Evolutionary conservation across 2,888 invertebrate genomes (phyloP).

Genomic region (Choristoneura rosaceana): DNA sequence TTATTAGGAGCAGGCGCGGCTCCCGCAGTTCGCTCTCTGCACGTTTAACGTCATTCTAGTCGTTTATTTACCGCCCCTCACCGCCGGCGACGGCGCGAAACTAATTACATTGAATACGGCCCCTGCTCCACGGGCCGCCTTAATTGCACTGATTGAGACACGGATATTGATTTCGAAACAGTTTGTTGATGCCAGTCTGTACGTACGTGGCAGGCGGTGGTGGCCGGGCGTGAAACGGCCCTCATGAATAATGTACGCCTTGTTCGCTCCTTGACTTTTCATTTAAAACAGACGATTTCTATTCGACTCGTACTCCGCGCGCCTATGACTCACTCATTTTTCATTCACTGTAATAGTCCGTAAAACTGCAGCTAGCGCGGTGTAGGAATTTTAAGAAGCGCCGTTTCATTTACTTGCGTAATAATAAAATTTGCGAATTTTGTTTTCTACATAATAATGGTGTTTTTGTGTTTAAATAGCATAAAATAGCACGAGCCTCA

Average conservation of each 20-base stretch:
- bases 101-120: constrained; percentile 77
- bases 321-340: constrained; percentile 83
- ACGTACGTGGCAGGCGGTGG: constrained; percentile 50
- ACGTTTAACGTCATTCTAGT: constrained; percentile 61
- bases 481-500: not conserved
- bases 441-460: constrained; percentile 8
- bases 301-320: constrained; percentile 81
- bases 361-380: constrained; percentile 77
- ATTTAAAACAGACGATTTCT: constrained; percentile 84
- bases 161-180: constrained; percentile 83
- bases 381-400: constrained; percentile 76
- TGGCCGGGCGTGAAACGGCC: constrained; percentile 71
- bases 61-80: constrained; percentile 70
- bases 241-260: constrained; percentile 82
- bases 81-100: constrained; percentile 68
- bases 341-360: constrained; percentile 81
- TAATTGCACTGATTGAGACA: constrained; percentile 84
- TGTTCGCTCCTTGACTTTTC: constrained; percentile 82
- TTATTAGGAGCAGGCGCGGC: constrained; percentile 15
- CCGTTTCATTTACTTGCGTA: constrained; percentile 64
- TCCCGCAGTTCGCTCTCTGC: constrained; percentile 48
- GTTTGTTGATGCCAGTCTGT: constrained; percentile 60
- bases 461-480: not conserved
- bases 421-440: constrained; percentile 53
- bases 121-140: constrained; percentile 67